phyloP scores from a whole-genome alignment of 2,113 vertebrate species.

The Centropus unirufus region DNA sequence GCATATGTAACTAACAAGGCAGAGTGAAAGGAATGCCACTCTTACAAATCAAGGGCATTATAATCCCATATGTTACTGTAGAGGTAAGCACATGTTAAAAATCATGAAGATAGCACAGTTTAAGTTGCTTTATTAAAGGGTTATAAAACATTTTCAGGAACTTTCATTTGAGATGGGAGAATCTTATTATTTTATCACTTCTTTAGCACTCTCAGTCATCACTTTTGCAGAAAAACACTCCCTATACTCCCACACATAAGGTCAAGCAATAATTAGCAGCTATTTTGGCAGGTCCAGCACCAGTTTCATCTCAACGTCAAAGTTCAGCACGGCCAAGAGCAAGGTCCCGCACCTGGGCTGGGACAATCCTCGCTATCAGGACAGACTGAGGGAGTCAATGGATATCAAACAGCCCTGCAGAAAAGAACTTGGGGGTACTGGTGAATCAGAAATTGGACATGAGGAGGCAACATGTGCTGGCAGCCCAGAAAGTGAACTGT shows the following conservation, averaged over 20 bases:
- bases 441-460: too few species aligned
- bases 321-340: not conserved
- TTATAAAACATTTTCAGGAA: not conserved
- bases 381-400: too few species aligned
- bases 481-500: too few species aligned
- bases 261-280: not conserved
- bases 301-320: not conserved
- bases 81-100: not conserved
- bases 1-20: not conserved
- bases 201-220: not conserved
- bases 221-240: not conserved
- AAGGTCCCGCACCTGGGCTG: too few species aligned
- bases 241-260: not conserved
- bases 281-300: not conserved
- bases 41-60: slow-evolving; percentile 29
- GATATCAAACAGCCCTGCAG: too few species aligned
- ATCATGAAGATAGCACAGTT: not conserved
- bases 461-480: too few species aligned
- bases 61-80: not conserved
- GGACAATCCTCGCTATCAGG: too few species aligned
- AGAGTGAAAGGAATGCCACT: slow-evolving; percentile 20
- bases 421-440: too few species aligned
- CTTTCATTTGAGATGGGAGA: not conserved
- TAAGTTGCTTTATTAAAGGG: not conserved
- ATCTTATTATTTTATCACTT: not conserved